Evolutionary conservation across 2,113 vertebrate species (phyloP).

Genomic region (Pangasianodon hypophthalmus): DNA sequence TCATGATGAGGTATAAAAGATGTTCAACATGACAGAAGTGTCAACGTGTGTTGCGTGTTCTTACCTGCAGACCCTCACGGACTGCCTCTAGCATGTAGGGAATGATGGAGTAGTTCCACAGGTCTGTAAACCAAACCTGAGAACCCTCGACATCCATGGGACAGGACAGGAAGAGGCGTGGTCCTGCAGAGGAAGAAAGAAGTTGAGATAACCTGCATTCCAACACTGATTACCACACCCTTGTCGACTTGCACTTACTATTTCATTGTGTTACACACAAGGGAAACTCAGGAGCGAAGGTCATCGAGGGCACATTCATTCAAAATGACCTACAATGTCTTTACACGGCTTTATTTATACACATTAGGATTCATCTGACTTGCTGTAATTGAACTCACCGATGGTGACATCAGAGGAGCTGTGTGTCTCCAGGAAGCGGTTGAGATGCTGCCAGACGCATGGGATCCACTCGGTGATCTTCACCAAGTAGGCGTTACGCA

Average conservation of each 20-base stretch:
- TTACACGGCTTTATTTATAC: not conserved
- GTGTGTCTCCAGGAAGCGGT: conserved; percentile 85
- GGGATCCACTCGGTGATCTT: conserved; percentile 90
- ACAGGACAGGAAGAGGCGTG: conserved; percentile 85
- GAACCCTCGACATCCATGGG: conserved; percentile 87
- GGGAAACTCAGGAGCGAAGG: not conserved
- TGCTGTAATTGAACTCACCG: conserved; percentile 71
- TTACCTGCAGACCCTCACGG: conserved; percentile 89
- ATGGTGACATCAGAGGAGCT: conserved; percentile 89
- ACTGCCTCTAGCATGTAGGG: conserved; percentile 87
- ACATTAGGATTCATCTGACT: not conserved
- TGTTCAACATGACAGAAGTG: not conserved
- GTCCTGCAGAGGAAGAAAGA: conserved; percentile 68
- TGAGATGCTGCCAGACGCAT: conserved; percentile 86
- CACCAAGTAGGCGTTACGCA: conserved; percentile 81
- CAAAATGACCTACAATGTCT: not conserved
- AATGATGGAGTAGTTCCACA: conserved; percentile 89
- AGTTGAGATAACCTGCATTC: not conserved
- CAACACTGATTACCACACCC: not conserved
- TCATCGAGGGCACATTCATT: not conserved
- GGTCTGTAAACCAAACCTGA: conserved; percentile 87
- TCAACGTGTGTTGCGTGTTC: not conserved
- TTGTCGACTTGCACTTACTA: not conserved
- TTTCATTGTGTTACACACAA: not conserved
- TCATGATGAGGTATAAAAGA: not conserved